Conservation (phyloP, 2,888 invertebrate species). For the Caenorhabditis sp. region DNA sequence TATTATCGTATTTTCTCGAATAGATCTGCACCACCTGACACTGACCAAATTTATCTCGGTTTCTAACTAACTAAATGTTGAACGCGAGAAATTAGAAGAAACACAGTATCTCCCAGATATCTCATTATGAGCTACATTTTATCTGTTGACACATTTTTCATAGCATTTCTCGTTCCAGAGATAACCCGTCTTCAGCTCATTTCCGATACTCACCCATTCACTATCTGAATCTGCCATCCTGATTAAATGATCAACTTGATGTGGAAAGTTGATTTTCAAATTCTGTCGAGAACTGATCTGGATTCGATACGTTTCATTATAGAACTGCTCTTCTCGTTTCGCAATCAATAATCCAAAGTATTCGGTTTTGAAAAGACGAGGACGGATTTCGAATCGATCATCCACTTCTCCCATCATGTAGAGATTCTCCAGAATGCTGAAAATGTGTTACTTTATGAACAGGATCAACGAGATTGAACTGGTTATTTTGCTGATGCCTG, state of each 20-base stretch:
- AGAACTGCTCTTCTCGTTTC: slow-evolving; percentile 33
- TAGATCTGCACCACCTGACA: no score
- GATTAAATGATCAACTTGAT: slow-evolving; percentile 44
- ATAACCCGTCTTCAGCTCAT: no score
- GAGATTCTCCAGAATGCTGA: slow-evolving; percentile 57
- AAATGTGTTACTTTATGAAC: not conserved
- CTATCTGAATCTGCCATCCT: slow-evolving; percentile 56
- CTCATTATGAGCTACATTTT: no score
- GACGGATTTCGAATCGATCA: slow-evolving; percentile 34
- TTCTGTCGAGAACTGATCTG: slow-evolving; percentile 17
- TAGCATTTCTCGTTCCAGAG: no score
- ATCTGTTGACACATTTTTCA: no score
- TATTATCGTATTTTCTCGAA: no score
- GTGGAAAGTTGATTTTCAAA: slow-evolving; percentile 54
- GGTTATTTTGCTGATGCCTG: no score
- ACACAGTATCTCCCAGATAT: no score
- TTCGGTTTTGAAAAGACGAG: slow-evolving; percentile 49
- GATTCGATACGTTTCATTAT: slow-evolving; percentile 24
- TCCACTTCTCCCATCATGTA: slow-evolving; percentile 51
- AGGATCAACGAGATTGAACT: no score
- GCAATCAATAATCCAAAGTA: slow-evolving; percentile 65
- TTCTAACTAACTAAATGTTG: no score
- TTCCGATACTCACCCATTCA: slow-evolving; percentile 60
- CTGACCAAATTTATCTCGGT: no score
- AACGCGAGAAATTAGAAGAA: no score